A percentile compares a stretch with the other conserved stretches of the same genome.
Evolutionary conservation across 2,113 vertebrate species (phyloP).

Genomic region (Trochalopteron elliotii): DNA sequence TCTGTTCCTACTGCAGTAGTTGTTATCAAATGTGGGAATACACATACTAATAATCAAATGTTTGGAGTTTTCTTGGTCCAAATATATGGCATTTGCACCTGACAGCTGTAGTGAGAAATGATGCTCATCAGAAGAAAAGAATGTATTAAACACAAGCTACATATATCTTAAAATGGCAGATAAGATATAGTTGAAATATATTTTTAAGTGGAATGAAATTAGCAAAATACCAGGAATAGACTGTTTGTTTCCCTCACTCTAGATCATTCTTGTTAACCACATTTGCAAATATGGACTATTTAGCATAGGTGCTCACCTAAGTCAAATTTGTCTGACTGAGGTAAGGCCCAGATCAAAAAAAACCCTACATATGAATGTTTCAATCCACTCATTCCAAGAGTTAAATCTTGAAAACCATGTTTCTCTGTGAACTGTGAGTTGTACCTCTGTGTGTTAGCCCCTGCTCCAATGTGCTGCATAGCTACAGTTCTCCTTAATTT

Average conservation of each 20-base stretch:
- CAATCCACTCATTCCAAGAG: not conserved
- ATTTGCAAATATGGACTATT: not conserved
- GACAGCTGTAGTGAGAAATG: not conserved
- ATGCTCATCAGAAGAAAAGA: not conserved
- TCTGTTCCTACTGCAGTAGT: not conserved
- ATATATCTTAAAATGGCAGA: not conserved
- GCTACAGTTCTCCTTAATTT: not conserved
- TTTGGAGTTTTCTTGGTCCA: not conserved
- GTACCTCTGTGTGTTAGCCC: no score
- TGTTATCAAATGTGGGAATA: not conserved
- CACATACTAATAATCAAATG: not conserved
- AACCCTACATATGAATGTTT: accelerated
- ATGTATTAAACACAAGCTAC: not conserved
- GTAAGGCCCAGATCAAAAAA: not conserved
- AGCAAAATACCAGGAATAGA: not conserved
- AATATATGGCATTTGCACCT: not conserved
- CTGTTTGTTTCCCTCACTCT: not conserved
- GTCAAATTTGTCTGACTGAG: not conserved
- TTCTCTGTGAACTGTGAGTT: not conserved
- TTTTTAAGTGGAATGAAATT: not conserved
- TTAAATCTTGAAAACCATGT: not conserved
- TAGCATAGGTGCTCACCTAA: not conserved
- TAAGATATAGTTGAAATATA: not conserved
- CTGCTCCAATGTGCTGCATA: not conserved
- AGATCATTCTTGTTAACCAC: not conserved